phyloP scores from a whole-genome alignment of 2,113 vertebrate species.

The Oenanthe oenanthe region DNA sequence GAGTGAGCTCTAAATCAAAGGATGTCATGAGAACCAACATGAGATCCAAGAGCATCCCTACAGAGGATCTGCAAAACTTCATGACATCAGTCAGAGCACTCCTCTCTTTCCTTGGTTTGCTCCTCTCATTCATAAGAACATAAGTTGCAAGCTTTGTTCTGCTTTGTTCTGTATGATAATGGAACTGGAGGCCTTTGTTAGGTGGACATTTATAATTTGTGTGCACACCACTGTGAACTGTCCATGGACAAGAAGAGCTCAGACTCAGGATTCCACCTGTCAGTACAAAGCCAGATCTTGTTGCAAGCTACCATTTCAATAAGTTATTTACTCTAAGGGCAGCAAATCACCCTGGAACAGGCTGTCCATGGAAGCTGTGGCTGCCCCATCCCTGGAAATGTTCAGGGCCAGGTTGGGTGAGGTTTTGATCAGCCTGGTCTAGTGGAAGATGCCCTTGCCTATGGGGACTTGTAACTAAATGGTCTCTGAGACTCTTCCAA shows the following conservation, averaged over 20 bases:
- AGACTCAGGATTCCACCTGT: neutral
- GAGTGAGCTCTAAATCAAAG: neutral
- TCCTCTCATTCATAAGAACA: neutral
- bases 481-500: neutral
- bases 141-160: neutral
- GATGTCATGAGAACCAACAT: neutral
- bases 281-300: neutral
- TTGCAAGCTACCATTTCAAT: neutral
- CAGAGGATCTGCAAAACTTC: neutral
- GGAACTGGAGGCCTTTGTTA: neutral
- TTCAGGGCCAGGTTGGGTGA: neutral
- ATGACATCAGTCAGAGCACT: neutral
- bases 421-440: neutral
- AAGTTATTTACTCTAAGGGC: neutral
- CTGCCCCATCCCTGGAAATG: neutral
- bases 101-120: neutral
- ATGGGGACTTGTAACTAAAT: neutral
- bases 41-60: neutral
- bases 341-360: rapidly evolving
- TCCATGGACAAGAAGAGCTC: neutral
- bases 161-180: rapidly evolving
- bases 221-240: neutral
- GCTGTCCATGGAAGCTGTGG: neutral
- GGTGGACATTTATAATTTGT: neutral
- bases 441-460: neutral